Conservation (phyloP, 2,113 vertebrate genomes). For the Festucalex cinctus region DNA sequence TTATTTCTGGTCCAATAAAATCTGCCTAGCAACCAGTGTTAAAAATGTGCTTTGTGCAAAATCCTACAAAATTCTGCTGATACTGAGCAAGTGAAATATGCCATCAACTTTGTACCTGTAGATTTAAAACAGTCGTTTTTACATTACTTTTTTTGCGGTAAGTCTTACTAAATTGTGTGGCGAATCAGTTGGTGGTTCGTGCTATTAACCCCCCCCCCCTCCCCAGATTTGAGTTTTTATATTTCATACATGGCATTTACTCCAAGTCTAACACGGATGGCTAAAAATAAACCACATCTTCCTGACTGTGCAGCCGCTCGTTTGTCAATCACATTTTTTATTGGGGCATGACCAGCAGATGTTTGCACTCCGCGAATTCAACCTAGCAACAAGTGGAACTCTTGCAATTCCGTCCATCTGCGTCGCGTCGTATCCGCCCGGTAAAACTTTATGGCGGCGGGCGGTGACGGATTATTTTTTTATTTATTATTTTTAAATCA, state of each 20-base stretch:
- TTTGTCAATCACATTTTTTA: neutral
- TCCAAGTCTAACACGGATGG: neutral
- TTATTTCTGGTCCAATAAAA: no score
- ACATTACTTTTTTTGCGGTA: neutral
- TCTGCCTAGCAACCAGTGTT: no score
- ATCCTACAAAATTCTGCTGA: no score
- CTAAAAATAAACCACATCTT: neutral
- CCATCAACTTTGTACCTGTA: no score
- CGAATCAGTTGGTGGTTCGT: no score
- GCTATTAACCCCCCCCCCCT: no score
- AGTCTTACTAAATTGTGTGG: neutral
- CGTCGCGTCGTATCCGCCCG: neutral
- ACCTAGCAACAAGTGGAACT: constrained; percentile 5
- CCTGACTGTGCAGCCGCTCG: neutral
- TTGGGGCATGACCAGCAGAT: no score
- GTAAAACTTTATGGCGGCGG: neutral
- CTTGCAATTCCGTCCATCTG: neutral
- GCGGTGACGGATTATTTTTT: neutral
- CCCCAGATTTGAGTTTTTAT: neutral
- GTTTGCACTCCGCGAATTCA: neutral
- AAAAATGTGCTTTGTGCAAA: no score
- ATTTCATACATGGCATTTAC: neutral
- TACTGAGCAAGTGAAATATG: no score
- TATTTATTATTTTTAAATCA: no score
- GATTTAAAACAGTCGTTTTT: no score